Conservation (phyloP, 2,888 invertebrate genomes). For the Tetrapedia diversipes region DNA sequence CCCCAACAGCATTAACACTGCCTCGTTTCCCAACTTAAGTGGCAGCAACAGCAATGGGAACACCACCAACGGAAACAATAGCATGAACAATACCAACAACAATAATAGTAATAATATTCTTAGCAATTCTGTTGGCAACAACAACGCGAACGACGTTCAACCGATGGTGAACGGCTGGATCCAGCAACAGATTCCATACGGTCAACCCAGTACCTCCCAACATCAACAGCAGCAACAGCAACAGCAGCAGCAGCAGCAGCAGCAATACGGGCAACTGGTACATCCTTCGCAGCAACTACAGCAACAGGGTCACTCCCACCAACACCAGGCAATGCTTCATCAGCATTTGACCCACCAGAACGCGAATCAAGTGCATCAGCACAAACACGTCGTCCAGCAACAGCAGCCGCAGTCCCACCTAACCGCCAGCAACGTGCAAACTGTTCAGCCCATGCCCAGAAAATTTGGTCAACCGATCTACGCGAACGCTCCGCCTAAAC, state of each 20-base stretch:
- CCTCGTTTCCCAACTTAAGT: conserved; percentile 76
- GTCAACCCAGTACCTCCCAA: conserved; percentile 70
- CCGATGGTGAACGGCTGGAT: conserved; percentile 77
- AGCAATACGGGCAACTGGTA: conserved; percentile 58
- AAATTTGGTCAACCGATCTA: conserved; percentile 89
- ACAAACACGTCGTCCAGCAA: conserved; percentile 57
- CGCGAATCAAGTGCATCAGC: conserved; percentile 45
- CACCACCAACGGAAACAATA: conserved; percentile 56
- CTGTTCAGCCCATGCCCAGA: conserved; percentile 77
- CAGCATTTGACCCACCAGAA: conserved; percentile 65
- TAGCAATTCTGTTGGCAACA: too few species aligned
- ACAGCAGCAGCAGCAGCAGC: conserved; percentile 58
- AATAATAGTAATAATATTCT: conserved; percentile 53
- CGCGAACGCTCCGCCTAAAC: conserved; percentile 95
- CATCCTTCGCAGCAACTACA: conserved; percentile 56
- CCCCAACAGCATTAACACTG: conserved; percentile 78
- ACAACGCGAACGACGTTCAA: conserved; percentile 65
- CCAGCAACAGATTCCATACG: conserved; percentile 72
- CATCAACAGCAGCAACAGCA: conserved; percentile 60
- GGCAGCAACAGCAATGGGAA: conserved; percentile 72
- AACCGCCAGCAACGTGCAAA: conserved; percentile 70
- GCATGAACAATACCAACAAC: conserved; percentile 48
- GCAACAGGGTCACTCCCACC: conserved; percentile 66
- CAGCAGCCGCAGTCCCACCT: conserved; percentile 45
- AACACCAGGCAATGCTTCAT: conserved; percentile 70